Base-by-base conservation (phyloP, 2,888 invertebrate genomes). In the Nematopogon swammerdamellus region DNA sequence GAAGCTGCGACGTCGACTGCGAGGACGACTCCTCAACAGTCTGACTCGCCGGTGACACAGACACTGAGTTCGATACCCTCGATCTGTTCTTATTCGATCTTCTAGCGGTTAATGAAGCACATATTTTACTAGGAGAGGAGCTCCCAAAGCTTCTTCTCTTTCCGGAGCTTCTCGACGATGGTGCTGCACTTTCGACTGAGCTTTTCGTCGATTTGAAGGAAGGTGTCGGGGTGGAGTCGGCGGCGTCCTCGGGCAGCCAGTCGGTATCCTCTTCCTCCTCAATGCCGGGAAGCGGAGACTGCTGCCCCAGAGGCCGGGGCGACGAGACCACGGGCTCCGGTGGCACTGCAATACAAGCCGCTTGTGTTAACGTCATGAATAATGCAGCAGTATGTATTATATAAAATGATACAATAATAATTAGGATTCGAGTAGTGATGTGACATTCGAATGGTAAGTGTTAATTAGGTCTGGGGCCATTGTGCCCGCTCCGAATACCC, bases 231-330 rank as follows among this genome's bases (percentile, higher is more conserved):
- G 79, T 76, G 19, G 73, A 72, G 60, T 80, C 80, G 10, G 80
- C 76, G 42, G 79, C 72, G 69, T 81, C 75, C 58, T 79, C 77
- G 52, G 80, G 67, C 44, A 80, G 81, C 70, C 76, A 77, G 62
- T 84, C 84, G 51, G 85, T 84, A 65, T 88, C 88, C 71, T 91
- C 91, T 68, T 91, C 91, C 66, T 91, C 91, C 65, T 89, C 88
- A 56, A 91, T 91, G 60, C 91, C 91, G 58, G 91, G 91, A 56
- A 91, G 77, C 52, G 89, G 87, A 48, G 89, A 87, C 58, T 88
- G 85, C 75, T 88, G 84, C 64, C 85, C 73, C 68, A 81, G 68
- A 60, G 84, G 77, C 64, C 85, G 70, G 61, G 84, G 74, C 58
- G 82, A 75, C 69, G 69, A 80, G 68, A 77, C 67, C 61, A 79